Base-by-base conservation (phyloP, 2,888 invertebrate species). In the Troglohyphantes excavatus region DNA sequence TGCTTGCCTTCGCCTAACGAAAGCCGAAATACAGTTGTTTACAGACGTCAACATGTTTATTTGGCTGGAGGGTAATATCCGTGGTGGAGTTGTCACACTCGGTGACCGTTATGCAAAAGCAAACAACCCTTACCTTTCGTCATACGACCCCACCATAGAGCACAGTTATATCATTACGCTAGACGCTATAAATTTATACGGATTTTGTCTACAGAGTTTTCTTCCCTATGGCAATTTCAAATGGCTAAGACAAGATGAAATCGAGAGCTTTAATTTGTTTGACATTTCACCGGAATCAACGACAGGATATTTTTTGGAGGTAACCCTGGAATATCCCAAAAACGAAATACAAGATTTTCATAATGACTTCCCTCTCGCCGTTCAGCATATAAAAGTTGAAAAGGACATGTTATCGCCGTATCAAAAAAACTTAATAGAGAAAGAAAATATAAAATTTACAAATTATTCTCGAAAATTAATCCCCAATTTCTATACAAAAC, bases 21-120 rank as follows among this genome's bases (percentile, higher is more conserved):
- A 78, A 78, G 29, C 59, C n/a, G 63, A 78, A 33, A 19, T 78
- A 11, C 27, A 78, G n/a, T 19, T 78, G 3, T 63, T 78, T 2
- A 33, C 27, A 0, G 21, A 61, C 13, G 27, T 63, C 19, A 63
- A 61, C 19, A 19, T 33, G 9, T 78, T 59, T 19, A 63, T 63
- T n/a, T 78, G 78, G 63, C 2, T 78, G 0, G 78, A 78, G 27
- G 27, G 29, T 5, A 17, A 11, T 21, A 63, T 78, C n/a, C 27
- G 78, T 13, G 78, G 78, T 11, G 78, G 78, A 2, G 39, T 78
- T 19, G 27, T 26, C 17, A 59, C 21, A 59, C 7, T 78, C 2
- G 78, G 78, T 2, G 33, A 9, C 29, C 17, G 78, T 27, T 33
- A 33, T 61, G 78, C 39, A 19, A 61, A 9, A 19, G 78, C 78